phyloP scores from a whole-genome alignment of 2,113 vertebrate species.

The Chelonoidis abingdonii region DNA sequence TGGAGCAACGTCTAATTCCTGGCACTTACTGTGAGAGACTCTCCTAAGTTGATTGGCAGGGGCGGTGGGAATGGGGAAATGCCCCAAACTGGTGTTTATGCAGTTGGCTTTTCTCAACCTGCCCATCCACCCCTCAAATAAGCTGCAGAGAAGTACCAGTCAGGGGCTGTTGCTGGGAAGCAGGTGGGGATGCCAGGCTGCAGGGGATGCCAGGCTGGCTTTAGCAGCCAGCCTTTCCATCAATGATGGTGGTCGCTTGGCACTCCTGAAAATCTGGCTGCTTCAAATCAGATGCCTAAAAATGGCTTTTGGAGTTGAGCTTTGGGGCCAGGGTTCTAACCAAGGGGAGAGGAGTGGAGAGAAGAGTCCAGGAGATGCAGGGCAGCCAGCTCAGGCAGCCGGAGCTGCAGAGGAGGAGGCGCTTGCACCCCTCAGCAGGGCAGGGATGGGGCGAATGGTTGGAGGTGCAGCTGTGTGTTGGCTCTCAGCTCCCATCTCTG shows the following conservation, averaged over 20 bases:
- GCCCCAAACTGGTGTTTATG: neutral
- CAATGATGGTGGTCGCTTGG: neutral
- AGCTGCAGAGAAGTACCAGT: no score
- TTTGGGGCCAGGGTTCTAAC: neutral
- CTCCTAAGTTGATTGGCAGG: no score
- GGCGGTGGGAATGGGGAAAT: neutral
- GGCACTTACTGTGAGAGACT: neutral
- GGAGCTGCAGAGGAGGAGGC: neutral
- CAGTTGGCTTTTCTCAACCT: neutral
- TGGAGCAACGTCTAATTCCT: neutral
- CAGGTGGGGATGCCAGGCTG: neutral
- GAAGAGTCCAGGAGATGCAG: neutral
- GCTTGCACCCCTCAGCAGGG: neutral
- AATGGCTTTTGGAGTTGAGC: neutral
- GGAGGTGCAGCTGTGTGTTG: neutral
- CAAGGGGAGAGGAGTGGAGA: neutral
- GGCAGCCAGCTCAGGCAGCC: no score
- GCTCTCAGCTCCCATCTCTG: neutral
- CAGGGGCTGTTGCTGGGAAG: no score
- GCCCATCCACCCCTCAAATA: neutral
- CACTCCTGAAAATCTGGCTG: neutral
- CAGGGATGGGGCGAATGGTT: neutral
- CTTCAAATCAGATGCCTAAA: neutral
- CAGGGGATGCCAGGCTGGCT: neutral
- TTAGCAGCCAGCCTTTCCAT: neutral